Percentiles rank a stretch among this genome's conserved stretches.
phyloP scores from a whole-genome alignment of 2,888 invertebrate species.

The Auanema freiburgensis region DNA sequence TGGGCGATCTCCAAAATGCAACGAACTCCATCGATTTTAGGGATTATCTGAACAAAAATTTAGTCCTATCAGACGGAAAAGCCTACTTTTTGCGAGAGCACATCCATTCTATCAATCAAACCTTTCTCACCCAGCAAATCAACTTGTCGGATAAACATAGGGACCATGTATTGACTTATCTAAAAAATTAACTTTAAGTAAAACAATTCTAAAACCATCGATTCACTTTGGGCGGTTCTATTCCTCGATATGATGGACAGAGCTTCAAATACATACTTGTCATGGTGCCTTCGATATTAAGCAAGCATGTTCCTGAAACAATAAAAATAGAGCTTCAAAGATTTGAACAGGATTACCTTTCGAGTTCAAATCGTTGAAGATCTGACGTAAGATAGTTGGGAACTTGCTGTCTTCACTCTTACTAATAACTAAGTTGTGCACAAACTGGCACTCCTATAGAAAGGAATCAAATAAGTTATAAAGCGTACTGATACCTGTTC shows the following conservation, averaged over 20 bases:
- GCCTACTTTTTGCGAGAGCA: constrained; percentile 59
- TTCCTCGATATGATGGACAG: constrained; percentile 56
- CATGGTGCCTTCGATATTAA: constrained; percentile 29
- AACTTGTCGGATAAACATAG: constrained; percentile 48
- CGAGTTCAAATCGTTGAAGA: constrained; percentile 48
- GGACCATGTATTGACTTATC: constrained; percentile 54
- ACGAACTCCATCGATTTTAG: constrained; percentile 56
- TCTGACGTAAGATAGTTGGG: constrained; percentile 41
- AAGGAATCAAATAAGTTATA: neutral
- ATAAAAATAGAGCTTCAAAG: no score
- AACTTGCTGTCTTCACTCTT: constrained; percentile 34
- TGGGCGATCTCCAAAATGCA: constrained; percentile 56
- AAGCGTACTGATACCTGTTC: no score
- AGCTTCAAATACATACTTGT: constrained; percentile 56
- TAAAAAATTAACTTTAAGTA: constrained; percentile 1
- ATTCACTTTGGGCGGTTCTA: constrained; percentile 50
- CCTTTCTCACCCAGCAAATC: constrained; percentile 19
- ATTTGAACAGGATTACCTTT: no score
- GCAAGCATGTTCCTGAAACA: constrained; percentile 50
- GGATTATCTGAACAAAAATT: constrained; percentile 53
- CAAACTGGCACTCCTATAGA: constrained; percentile 3
- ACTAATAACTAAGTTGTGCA: constrained; percentile 6
- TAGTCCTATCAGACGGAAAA: no score
- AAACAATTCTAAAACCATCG: neutral
- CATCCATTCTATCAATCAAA: constrained; percentile 57